Percentiles rank a stretch among this genome's conserved stretches.
Evolutionary conservation across 2,888 invertebrate genomes (phyloP).

Genomic region (Quadroppia sp.): DNA sequence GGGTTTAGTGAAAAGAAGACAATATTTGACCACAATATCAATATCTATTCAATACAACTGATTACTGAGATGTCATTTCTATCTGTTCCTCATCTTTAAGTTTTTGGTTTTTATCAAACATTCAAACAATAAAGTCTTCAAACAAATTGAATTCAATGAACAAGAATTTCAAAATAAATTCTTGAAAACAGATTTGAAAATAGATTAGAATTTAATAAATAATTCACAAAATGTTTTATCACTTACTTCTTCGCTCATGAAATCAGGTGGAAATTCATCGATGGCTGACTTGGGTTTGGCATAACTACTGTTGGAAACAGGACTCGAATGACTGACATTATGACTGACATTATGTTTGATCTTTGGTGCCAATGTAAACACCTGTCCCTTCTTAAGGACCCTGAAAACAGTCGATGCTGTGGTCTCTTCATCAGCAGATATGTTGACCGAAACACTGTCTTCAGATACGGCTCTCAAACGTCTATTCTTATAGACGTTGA

Average conservation of each 20-base stretch:
- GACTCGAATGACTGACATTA: background rate
- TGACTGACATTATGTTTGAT: background rate
- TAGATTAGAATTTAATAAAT: no score
- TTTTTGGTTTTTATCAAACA: no score
- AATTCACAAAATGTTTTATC: no score
- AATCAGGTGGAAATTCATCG: slow-evolving; percentile 39
- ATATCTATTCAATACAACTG: no score
- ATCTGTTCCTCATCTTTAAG: no score
- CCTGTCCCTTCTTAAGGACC: background rate
- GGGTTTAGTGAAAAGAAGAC: no score
- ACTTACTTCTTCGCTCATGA: slow-evolving; percentile 39
- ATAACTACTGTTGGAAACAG: background rate
- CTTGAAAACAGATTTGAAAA: no score
- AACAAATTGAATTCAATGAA: no score
- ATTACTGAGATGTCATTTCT: no score
- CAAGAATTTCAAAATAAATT: no score
- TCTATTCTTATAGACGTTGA: background rate
- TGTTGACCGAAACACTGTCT: background rate
- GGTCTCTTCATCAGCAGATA: background rate
- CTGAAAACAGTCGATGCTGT: background rate
- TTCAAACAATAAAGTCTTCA: no score
- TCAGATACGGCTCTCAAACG: background rate
- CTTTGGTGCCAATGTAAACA: background rate
- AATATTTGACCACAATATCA: no score
- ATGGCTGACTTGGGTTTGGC: slow-evolving; percentile 24